Evolutionary conservation across 37 sponge, comb jelly and placozoan species (phyloP).

Genomic region (Dysidea cf. avara): DNA sequence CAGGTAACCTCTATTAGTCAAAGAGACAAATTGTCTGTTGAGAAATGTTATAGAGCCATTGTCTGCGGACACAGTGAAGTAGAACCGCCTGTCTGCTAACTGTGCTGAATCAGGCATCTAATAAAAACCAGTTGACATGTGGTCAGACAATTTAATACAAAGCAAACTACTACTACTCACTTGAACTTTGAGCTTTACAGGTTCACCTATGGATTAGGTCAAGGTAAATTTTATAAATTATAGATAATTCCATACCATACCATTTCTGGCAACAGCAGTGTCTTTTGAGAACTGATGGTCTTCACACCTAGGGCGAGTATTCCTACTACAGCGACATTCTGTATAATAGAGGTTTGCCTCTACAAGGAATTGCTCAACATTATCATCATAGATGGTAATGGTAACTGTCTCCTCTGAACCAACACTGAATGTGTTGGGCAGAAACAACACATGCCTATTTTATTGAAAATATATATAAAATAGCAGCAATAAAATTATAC

Average conservation of each 20-base stretch:
- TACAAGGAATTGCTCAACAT: neutral
- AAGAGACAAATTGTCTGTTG: neutral
- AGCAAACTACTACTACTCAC: neutral
- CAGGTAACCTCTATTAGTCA: conserved; percentile 27
- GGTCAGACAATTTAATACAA: neutral
- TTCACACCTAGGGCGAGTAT: neutral
- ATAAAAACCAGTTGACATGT: neutral
- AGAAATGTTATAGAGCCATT: conserved; percentile 17
- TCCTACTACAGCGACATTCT: conserved; percentile 14
- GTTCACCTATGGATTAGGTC: conserved; percentile 14
- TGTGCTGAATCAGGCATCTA: conserved; percentile 41
- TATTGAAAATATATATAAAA: too few species aligned
- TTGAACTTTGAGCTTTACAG: conserved; percentile 6
- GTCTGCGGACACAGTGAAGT: conserved; percentile 18
- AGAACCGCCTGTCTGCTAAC: conserved; percentile 16
- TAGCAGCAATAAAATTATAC: too few species aligned
- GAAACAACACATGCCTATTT: conserved; percentile 27
- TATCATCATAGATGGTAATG: conserved; percentile 27
- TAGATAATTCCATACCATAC: neutral
- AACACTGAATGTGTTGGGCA: conserved; percentile 32
- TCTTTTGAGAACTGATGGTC: neutral
- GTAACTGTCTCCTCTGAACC: conserved; percentile 21
- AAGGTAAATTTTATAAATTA: neutral
- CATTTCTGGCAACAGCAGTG: neutral
- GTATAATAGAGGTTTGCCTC: conserved; percentile 5